These are phyloP conservation scores for Vanessa cardui DNA, from an alignment of 2,888 invertebrate genomes.

Conservation along the genomic window DNA sequence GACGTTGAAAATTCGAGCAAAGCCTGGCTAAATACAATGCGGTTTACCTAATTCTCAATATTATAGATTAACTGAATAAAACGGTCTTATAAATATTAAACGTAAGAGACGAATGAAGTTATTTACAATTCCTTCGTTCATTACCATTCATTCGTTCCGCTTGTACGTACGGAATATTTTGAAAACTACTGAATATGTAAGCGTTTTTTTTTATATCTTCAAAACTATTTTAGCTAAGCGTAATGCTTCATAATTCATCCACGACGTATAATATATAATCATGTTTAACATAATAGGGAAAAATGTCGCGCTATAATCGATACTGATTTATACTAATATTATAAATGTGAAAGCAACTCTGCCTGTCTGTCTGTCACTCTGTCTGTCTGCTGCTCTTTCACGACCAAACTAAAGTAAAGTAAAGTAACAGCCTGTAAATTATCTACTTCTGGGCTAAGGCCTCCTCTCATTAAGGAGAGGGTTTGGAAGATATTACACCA, in stretches of 20 bases:
- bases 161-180: constrained; percentile 26
- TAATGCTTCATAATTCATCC: not conserved
- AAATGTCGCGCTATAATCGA: not conserved
- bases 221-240: constrained; percentile 3
- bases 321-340: no score
- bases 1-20: no score
- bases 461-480: no score
- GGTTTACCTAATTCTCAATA: no score
- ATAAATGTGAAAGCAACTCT: no score
- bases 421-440: no score
- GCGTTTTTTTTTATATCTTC: constrained; percentile 9
- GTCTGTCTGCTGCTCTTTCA: no score
- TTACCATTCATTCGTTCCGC: constrained; percentile 14
- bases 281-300: not conserved
- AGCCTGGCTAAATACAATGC: constrained; percentile 2
- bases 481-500: no score
- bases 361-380: no score
- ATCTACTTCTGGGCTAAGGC: no score
- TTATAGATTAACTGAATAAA: not conserved
- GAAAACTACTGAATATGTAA: constrained; percentile 22
- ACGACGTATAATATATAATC: not conserved
- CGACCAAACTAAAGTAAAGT: no score
- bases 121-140: constrained; percentile 20
- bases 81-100: constrained; percentile 1
- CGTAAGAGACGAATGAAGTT: not conserved